Conservation (phyloP, 2,888 invertebrate species). For the Oeneis ivallda region DNA sequence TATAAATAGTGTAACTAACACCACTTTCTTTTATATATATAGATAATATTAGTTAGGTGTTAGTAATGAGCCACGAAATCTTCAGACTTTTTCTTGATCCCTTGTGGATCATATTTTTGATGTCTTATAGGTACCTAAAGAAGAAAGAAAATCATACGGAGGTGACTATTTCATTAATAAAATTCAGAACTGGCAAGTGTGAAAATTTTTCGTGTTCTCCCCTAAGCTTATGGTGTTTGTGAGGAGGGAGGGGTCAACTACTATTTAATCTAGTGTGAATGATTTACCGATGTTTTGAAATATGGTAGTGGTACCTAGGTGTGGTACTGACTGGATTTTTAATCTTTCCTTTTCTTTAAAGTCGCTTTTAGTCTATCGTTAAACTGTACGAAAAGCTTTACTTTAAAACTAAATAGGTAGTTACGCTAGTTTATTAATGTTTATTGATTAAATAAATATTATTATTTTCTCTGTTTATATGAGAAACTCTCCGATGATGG, state of each 20-base stretch:
- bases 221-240: slow-evolving; percentile 69
- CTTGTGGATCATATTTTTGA: no score
- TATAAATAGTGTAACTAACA: no score
- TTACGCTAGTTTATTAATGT: no score
- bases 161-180: slow-evolving; percentile 36
- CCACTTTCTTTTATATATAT: no score
- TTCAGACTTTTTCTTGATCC: no score
- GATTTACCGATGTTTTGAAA: slow-evolving; percentile 75
- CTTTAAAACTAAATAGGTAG: no score
- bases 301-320: slow-evolving; percentile 38
- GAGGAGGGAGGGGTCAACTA: slow-evolving; percentile 75
- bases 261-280: slow-evolving; percentile 79
- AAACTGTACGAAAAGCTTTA: no score
- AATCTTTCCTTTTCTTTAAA: slow-evolving; percentile 5
- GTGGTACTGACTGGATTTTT: slow-evolving; percentile 25
- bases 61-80: no score
- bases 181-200: slow-evolving; percentile 37
- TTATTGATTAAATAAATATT: no score
- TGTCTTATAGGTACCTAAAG: no score
- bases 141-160: background rate
- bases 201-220: slow-evolving; percentile 45
- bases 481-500: background rate
- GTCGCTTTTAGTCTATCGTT: no score
- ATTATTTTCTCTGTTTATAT: background rate
- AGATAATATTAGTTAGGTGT: no score